Conservation (phyloP, 2,113 vertebrate species). For the Silurus asotus region DNA sequence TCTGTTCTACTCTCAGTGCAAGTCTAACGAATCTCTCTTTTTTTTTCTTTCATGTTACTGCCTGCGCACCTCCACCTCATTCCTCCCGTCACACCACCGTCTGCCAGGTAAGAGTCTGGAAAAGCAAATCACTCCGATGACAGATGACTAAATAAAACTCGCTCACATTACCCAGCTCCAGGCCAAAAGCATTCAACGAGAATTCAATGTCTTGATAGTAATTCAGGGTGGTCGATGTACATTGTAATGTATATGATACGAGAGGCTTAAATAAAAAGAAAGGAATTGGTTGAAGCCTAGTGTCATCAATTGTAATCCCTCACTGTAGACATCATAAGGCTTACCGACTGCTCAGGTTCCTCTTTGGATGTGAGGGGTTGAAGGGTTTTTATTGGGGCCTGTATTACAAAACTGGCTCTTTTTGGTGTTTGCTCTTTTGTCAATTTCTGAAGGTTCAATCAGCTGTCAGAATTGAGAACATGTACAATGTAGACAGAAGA, state of each 20-base stretch:
- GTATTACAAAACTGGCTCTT: background rate
- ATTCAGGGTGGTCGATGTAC: background rate
- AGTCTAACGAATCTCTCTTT: constrained; percentile 37
- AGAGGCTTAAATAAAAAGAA: background rate
- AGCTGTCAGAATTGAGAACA: no score
- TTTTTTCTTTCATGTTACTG: constrained; percentile 46
- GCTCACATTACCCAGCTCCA: constrained; percentile 2
- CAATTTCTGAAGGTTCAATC: no score
- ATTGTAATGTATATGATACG: background rate
- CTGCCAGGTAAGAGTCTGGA: constrained; percentile 49
- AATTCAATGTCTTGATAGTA: background rate
- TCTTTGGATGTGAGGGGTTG: constrained; percentile 17
- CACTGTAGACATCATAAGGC: background rate
- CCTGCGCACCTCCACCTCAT: constrained; percentile 14
- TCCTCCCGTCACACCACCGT: constrained; percentile 12
- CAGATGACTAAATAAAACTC: constrained; percentile 24
- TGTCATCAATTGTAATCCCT: background rate
- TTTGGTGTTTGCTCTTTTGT: no score
- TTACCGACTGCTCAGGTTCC: background rate
- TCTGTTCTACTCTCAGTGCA: constrained; percentile 22
- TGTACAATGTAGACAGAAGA: no score
- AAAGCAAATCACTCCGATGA: background rate
- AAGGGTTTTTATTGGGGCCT: constrained; percentile 7
- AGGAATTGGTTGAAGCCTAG: background rate
- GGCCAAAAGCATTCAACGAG: background rate